These are phyloP conservation scores for Pyrocoelia pectoralis DNA, from an alignment of 2,888 invertebrate genomes.

Conservation along the genomic window DNA sequence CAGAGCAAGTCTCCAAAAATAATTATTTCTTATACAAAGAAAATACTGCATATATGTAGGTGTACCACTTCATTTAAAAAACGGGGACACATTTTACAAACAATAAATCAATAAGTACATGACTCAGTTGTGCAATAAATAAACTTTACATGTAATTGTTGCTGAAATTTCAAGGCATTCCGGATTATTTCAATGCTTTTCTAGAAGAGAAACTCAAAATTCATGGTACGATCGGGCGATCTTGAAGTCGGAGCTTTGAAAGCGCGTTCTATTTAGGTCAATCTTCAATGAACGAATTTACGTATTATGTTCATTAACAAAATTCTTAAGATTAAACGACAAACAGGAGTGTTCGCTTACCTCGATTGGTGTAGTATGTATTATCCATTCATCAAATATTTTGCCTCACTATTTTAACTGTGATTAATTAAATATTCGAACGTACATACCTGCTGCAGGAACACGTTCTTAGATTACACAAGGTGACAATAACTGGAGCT, in stretches of 20 bases:
- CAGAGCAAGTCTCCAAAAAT: not conserved
- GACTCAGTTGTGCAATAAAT: not conserved
- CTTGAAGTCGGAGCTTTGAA: not conserved
- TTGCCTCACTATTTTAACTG: too few relatives aligned
- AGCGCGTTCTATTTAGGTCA: not conserved
- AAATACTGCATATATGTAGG: not conserved
- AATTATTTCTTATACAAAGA: not conserved
- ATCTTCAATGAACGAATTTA: not conserved
- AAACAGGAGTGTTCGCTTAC: too few relatives aligned
- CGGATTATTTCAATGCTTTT: not conserved
- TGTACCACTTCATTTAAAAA: not conserved
- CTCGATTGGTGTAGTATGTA: too few relatives aligned
- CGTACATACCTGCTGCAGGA: too few relatives aligned
- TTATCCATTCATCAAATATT: too few relatives aligned
- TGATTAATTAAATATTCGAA: too few relatives aligned
- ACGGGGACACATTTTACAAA: not conserved
- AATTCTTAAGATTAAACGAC: too few relatives aligned
- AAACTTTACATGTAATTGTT: constrained; percentile 1
- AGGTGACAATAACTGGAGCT: too few relatives aligned
- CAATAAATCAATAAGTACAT: constrained; percentile 1
- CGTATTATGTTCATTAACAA: not conserved
- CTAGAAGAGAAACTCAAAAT: not conserved
- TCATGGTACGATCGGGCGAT: not conserved
- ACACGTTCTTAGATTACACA: too few relatives aligned
- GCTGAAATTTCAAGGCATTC: not conserved